Evolutionary conservation across 2,113 vertebrate genomes (phyloP).

Genomic region (Hipposideros armiger): DNA sequence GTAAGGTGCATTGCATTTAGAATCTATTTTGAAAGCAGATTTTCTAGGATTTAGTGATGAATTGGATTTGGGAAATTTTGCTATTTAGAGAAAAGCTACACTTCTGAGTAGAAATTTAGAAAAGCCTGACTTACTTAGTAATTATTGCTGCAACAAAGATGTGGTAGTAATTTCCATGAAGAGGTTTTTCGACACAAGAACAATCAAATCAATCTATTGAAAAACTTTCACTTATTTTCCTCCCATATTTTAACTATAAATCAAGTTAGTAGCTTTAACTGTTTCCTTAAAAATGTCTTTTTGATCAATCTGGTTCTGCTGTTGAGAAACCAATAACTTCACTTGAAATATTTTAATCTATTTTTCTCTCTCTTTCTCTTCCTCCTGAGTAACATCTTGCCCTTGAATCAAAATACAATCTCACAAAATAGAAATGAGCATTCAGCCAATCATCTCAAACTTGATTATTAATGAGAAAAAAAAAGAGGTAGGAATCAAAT

Average conservation of each 20-base stretch:
- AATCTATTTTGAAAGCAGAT: not conserved
- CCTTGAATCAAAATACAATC: not conserved
- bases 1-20: not conserved
- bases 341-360: constrained; percentile 20
- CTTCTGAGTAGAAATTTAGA: not conserved
- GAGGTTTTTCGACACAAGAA: constrained; percentile 24
- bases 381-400: not conserved
- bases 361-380: not conserved
- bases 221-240: constrained; percentile 26
- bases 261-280: constrained; percentile 28
- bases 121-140: not conserved
- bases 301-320: not conserved
- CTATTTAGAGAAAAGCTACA: not conserved
- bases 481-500: not conserved
- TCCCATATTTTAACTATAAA: not conserved
- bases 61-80: not conserved
- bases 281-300: not conserved
- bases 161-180: constrained; percentile 44
- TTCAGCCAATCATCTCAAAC: not conserved
- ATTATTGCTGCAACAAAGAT: constrained; percentile 24
- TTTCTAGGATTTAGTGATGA: not conserved
- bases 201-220: constrained; percentile 39
- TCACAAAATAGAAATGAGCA: constrained; percentile 8
- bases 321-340: constrained; percentile 16
- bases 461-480: not conserved